Conservation (phyloP, 2,888 invertebrate species). For the Muschampia plurimacula region DNA sequence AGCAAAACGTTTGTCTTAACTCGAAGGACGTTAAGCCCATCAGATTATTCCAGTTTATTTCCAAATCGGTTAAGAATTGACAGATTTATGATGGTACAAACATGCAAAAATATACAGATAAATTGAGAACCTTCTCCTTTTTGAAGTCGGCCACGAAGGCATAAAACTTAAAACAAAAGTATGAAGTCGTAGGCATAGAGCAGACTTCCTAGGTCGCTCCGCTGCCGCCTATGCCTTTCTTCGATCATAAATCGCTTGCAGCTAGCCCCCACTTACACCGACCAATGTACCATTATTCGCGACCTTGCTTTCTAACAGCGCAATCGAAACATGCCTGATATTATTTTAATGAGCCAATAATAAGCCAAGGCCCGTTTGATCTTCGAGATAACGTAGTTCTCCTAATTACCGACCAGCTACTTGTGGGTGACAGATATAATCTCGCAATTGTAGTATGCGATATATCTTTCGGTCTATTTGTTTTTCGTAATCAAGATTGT, state of each 20-base stretch:
- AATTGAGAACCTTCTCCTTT: no score
- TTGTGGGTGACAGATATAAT: slow-evolving; percentile 62
- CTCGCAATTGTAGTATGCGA: slow-evolving; percentile 41
- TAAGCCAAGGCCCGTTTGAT: slow-evolving; percentile 75
- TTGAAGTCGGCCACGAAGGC: no score
- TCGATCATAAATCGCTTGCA: slow-evolving; percentile 33
- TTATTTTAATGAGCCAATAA: slow-evolving; percentile 77
- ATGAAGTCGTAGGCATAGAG: no score
- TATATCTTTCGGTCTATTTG: slow-evolving; percentile 68
- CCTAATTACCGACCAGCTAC: slow-evolving; percentile 60
- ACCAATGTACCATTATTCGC: slow-evolving; percentile 50
- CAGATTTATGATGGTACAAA: no score
- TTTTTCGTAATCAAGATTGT: slow-evolving; percentile 67
- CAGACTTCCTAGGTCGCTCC: slow-evolving; percentile 5
- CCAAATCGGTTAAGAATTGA: no score
- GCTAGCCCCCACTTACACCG: slow-evolving; percentile 53
- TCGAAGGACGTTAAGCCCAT: no score
- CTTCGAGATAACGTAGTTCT: slow-evolving; percentile 60
- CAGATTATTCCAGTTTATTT: no score
- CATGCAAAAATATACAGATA: no score
- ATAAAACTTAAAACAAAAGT: no score
- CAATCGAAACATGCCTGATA: slow-evolving; percentile 66
- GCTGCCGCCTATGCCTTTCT: slow-evolving; percentile 44
- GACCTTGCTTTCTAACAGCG: slow-evolving; percentile 82
- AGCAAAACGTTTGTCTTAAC: no score